A percentile compares a stretch with the other conserved stretches of the same genome.
These are phyloP conservation scores for Microtus ochrogaster DNA, from an alignment of 2,113 vertebrate species.

Conservation along the genomic window DNA sequence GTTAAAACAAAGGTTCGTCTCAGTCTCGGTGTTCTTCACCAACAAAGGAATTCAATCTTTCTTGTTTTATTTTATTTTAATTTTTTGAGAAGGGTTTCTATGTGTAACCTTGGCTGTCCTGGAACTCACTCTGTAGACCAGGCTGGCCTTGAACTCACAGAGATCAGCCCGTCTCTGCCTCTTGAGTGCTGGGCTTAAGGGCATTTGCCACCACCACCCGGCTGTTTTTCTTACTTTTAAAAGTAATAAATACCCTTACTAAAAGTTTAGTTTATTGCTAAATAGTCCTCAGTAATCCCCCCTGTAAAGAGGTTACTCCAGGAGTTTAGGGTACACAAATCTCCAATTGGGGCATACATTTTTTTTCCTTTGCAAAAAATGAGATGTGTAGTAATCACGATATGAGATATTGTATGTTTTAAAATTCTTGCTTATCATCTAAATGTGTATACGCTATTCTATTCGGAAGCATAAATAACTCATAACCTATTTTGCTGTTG, in stretches of 20 bases:
- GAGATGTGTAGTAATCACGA: no score
- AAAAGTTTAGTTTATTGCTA: background rate
- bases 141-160: background rate
- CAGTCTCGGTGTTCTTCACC: background rate
- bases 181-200: background rate
- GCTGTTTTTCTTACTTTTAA: background rate
- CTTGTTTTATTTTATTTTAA: background rate
- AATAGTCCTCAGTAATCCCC: no score
- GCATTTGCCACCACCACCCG: background rate
- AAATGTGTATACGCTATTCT: background rate
- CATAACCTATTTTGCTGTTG: background rate
- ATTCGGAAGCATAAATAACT: background rate
- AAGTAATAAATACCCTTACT: background rate
- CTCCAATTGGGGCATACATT: background rate
- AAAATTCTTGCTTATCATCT: background rate
- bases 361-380: slow-evolving; percentile 7
- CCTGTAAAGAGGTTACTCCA: background rate
- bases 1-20: background rate
- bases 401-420: background rate
- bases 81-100: background rate
- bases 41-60: background rate
- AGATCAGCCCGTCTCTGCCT: background rate
- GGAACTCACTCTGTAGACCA: background rate
- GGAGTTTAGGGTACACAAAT: background rate
- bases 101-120: background rate